Evolutionary conservation across 2,888 invertebrate species (phyloP), one percentile per base, ranked within the genome.

Genomic region (Hedya salicella): DNA sequence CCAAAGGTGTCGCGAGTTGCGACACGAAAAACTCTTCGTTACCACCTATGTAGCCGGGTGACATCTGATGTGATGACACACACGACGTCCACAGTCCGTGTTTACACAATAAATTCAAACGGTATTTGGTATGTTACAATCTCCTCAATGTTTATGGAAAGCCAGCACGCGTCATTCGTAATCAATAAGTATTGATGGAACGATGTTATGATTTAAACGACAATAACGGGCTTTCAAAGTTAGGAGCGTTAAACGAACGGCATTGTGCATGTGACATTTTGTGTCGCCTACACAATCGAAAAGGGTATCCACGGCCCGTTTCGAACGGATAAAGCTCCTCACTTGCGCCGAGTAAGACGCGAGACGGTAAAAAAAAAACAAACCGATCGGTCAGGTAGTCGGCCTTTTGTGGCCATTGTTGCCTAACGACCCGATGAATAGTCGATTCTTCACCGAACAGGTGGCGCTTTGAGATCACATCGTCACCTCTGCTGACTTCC

Each of bases 361-460:
- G 44, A 63, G 57, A 56, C 65, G 50, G n/a, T n/a, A 70, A 70
- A 71, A 74, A 73, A 76, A 75, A 75, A 70, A 73, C 68, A 75
- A 75, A 76, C 76, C 78, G 76, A 70, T 75, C 74, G 78, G 75
- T 79, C 89, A 89, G 91, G 89, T 89, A 86, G 85, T 75, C 78
- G 72, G 75, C 77, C 79, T 79, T 81, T 81, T 80, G 78, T 79
- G 75, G 73, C 81, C 82, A 86, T 91, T 91, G 88, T 90, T 77
- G 78, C 73, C 75, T 88, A 89, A 91, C 85, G 86, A 89, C 78
- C 78, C 86, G 83, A 80, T 84, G 83, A 88, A 85, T 82, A 78
- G 75, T 61, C 71, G 70, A 71, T 73, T 68, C 60, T 70, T 68
- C 70, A 71, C 70, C 61, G 74, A 82, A 87, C 89, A 91, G 89